Conservation (phyloP, 2,113 vertebrate genomes). For the Columbina picui region DNA sequence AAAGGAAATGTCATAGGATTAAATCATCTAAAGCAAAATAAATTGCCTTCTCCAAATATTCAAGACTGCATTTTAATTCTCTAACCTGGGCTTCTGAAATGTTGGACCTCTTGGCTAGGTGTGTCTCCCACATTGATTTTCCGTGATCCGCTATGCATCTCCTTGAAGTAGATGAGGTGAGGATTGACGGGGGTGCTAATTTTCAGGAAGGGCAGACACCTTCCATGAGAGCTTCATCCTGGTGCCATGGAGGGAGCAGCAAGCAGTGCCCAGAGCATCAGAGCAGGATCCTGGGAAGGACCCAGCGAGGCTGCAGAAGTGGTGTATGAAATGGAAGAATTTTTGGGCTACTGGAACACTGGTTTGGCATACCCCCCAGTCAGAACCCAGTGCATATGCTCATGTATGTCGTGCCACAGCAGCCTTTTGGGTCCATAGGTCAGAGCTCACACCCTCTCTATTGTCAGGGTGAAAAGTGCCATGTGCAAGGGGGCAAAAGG, state of each 20-base stretch:
- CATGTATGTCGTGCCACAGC: rapidly evolving
- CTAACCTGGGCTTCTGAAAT: background rate
- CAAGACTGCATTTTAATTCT: background rate
- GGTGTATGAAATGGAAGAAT: background rate
- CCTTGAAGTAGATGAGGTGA: background rate
- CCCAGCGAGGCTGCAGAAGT: background rate
- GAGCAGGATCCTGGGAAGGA: background rate
- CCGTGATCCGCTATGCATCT: background rate
- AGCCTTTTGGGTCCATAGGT: background rate
- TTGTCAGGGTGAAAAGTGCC: background rate
- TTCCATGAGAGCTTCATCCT: background rate
- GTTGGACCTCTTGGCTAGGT: background rate
- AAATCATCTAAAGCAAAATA: background rate
- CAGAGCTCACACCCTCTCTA: background rate
- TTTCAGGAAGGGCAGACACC: background rate
- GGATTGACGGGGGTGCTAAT: rapidly evolving
- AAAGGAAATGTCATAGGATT: background rate
- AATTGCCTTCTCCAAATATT: background rate
- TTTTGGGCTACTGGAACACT: background rate
- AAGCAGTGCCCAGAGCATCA: rapidly evolving
- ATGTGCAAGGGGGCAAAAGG: background rate
- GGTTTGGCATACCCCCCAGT: background rate
- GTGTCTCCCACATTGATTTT: background rate
- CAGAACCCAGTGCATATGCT: background rate
- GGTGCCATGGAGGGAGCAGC: background rate